These are phyloP conservation scores for Rhingia campestris DNA, from an alignment of 2,888 invertebrate species.

Conservation along the genomic window DNA sequence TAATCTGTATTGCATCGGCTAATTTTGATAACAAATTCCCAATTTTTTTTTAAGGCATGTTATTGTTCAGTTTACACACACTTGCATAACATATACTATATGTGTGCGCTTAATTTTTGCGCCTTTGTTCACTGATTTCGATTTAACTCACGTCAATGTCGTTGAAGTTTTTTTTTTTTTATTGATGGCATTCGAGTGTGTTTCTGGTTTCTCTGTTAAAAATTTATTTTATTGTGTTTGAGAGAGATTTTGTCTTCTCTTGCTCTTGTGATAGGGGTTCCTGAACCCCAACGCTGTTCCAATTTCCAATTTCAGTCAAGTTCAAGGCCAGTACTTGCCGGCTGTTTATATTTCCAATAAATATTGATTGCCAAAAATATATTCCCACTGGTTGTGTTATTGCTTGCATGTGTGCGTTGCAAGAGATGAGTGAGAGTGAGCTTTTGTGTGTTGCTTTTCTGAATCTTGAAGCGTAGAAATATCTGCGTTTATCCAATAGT, in stretches of 20 bases:
- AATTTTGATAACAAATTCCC: no score
- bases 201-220: conserved; percentile 4
- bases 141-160: no score
- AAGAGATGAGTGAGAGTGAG: not conserved
- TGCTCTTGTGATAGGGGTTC: conserved; percentile 8
- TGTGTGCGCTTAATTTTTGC: no score
- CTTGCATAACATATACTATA: no score
- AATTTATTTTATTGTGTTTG: conserved; percentile 5
- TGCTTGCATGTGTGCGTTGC: not conserved
- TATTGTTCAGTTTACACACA: no score
- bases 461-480: not conserved
- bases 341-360: conserved; percentile 13
- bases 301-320: conserved; percentile 46
- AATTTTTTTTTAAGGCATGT: no score
- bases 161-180: no score
- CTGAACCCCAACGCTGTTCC: conserved; percentile 37
- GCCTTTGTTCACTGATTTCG: no score
- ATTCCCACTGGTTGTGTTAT: not conserved
- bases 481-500: not conserved
- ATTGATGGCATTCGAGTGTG: not conserved
- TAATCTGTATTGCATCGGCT: no score
- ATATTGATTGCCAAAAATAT: conserved; percentile 8
- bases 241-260: not conserved
- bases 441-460: not conserved
- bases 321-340: conserved; percentile 35